Evolutionary conservation across 2,888 invertebrate species (phyloP).

Genomic region (Melanostoma mellinum): DNA sequence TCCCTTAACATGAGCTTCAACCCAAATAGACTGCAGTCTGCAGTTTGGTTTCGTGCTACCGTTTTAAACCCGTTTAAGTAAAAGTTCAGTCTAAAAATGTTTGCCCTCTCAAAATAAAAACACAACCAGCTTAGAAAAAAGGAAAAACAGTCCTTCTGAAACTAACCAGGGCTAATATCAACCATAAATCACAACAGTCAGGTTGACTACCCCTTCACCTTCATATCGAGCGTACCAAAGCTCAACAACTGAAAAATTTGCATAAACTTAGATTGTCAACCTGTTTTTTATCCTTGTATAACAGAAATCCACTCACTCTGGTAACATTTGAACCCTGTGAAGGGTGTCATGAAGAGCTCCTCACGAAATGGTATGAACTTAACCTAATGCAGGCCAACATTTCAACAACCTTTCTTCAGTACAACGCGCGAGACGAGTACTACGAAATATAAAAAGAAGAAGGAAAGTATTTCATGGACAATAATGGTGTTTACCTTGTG

Average conservation of each 20-base stretch:
- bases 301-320: constrained; percentile 39
- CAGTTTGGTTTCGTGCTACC: too few species aligned
- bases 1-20: too few species aligned
- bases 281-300: constrained; percentile 61
- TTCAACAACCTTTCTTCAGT: constrained; percentile 47
- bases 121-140: constrained; percentile 13
- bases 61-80: not conserved
- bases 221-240: constrained; percentile 50
- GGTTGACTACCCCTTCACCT: constrained; percentile 16
- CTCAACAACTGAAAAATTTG: constrained; percentile 58
- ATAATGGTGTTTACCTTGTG: constrained; percentile 72
- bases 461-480: constrained; percentile 51
- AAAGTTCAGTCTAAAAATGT: constrained; percentile 20
- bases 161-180: constrained; percentile 31
- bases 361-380: constrained; percentile 51
- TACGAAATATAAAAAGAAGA: constrained; percentile 19
- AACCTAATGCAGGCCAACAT: constrained; percentile 65
- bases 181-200: constrained; percentile 60
- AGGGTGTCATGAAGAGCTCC: constrained; percentile 18
- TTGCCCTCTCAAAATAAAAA: constrained; percentile 28
- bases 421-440: constrained; percentile 16
- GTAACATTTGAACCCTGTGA: constrained; percentile 20
- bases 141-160: constrained; percentile 11
- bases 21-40: too few species aligned
- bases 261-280: constrained; percentile 66